phyloP scores from a whole-genome alignment of 2,113 vertebrate genomes.

The Corythornis cristatus region DNA sequence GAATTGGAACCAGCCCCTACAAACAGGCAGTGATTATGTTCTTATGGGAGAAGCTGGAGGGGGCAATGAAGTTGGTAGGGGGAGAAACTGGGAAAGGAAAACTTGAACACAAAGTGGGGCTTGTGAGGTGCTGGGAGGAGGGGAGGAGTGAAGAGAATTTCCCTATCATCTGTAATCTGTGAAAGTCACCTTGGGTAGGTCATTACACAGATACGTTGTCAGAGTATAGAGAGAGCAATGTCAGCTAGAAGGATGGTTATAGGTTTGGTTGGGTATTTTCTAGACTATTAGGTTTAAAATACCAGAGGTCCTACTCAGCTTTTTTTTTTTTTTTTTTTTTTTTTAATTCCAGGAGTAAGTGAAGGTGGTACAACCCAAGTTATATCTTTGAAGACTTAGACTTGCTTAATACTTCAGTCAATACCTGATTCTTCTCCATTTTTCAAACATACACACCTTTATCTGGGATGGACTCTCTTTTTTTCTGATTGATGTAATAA shows the following conservation, averaged over 20 bases:
- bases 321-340: background rate
- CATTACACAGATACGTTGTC: no score
- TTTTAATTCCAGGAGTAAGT: background rate
- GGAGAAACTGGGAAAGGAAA: background rate
- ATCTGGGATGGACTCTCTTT: background rate
- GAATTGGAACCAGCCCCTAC: background rate
- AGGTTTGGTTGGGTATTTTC: background rate
- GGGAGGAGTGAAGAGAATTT: fast-evolving
- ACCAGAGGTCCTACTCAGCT: background rate
- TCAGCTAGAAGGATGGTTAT: background rate
- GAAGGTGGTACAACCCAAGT: background rate
- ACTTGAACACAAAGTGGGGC: background rate
- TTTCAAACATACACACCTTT: fast-evolving
- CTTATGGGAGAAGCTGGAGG: background rate
- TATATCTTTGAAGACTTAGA: background rate
- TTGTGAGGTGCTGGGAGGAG: background rate
- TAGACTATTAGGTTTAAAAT: background rate
- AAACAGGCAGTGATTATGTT: background rate
- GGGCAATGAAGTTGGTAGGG: background rate
- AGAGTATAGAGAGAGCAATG: no score
- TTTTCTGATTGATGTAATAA: background rate
- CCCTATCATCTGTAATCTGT: background rate
- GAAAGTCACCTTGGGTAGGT: background rate
- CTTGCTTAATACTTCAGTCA: background rate
- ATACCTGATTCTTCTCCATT: background rate